phyloP scores from a whole-genome alignment of 1,140 invertebrate genomes.

The Pollicipes pollicipes region DNA sequence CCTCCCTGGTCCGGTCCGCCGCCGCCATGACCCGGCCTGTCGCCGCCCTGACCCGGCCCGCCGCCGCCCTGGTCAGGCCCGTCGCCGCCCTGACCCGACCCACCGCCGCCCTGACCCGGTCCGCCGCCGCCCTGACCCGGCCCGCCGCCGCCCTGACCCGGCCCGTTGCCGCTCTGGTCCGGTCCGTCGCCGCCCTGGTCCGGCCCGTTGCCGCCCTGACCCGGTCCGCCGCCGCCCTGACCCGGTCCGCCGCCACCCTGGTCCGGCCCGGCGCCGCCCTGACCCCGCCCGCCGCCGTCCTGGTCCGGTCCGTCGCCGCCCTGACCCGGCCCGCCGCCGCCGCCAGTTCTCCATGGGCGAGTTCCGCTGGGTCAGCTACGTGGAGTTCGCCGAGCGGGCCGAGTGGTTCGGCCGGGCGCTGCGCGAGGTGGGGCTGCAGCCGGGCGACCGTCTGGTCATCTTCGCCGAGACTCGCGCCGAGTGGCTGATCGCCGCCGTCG shows the following conservation, averaged over 20 bases:
- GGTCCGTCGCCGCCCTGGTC: not conserved
- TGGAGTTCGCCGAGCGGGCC: conserved; percentile 28
- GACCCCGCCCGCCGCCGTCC: not conserved
- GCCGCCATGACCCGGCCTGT: too few species aligned
- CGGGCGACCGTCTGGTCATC: conserved; percentile 31
- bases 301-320: too few species aligned
- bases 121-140: too few species aligned
- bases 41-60: too few species aligned
- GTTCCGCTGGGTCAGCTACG: conserved; percentile 35
- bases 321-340: not conserved
- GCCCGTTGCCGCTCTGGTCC: not conserved
- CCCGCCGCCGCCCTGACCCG: not conserved
- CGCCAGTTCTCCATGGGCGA: conserved; percentile 24
- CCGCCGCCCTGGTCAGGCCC: too few species aligned
- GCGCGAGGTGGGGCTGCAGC: conserved; percentile 26
- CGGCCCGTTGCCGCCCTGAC: not conserved
- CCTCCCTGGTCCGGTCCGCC: too few species aligned
- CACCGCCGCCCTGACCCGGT: too few species aligned
- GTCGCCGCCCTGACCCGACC: too few species aligned
- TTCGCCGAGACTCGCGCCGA: conserved; percentile 41
- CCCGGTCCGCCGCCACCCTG: not conserved
- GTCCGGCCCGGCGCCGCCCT: not conserved
- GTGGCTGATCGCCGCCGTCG: conserved; percentile 37
- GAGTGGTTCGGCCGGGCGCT: conserved; percentile 28
- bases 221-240: not conserved